A percentile compares a stretch with the other conserved stretches of the same genome.
Conservation (phyloP, 2,888 invertebrate species). For the Lymantria monacha region DNA sequence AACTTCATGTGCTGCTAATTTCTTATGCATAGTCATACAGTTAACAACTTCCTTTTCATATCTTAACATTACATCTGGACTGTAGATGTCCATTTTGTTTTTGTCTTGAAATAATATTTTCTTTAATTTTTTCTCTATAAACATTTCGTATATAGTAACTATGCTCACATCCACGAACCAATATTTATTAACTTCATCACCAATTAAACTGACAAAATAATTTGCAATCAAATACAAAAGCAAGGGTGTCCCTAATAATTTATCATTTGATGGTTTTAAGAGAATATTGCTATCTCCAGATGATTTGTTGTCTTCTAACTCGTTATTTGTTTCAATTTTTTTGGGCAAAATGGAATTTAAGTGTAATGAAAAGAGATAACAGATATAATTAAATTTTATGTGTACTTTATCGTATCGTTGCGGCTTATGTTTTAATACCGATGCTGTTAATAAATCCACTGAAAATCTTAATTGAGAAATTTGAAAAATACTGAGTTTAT, state of each 20-base stretch:
- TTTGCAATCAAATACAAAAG: constrained; percentile 15
- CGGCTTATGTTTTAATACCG: neutral
- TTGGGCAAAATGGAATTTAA: neutral
- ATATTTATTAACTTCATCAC: constrained; percentile 2
- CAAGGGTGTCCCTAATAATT: constrained; percentile 8
- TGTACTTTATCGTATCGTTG: neutral
- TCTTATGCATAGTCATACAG: constrained; percentile 11
- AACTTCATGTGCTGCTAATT: too few relatives aligned
- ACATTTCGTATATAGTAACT: constrained; percentile 14
- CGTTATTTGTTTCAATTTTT: neutral
- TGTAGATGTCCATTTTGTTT: too few relatives aligned
- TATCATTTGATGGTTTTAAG: neutral
- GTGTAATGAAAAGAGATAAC: neutral
- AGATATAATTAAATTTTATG: neutral
- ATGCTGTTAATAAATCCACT: constrained; percentile 9
- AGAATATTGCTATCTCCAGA: neutral
- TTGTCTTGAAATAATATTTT: constrained; percentile 17
- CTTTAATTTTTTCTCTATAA: constrained; percentile 17
- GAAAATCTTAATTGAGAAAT: constrained; percentile 6
- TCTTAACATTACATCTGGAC: constrained; percentile 8
- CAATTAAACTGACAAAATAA: constrained; percentile 10
- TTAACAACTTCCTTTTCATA: constrained; percentile 11
- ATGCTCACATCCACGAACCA: constrained; percentile 10
- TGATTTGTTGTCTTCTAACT: too few relatives aligned
- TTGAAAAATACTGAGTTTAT: constrained; percentile 5